phyloP scores from a whole-genome alignment of 2,797 vertebrate genomes.

The Aphelocoma californica region DNA sequence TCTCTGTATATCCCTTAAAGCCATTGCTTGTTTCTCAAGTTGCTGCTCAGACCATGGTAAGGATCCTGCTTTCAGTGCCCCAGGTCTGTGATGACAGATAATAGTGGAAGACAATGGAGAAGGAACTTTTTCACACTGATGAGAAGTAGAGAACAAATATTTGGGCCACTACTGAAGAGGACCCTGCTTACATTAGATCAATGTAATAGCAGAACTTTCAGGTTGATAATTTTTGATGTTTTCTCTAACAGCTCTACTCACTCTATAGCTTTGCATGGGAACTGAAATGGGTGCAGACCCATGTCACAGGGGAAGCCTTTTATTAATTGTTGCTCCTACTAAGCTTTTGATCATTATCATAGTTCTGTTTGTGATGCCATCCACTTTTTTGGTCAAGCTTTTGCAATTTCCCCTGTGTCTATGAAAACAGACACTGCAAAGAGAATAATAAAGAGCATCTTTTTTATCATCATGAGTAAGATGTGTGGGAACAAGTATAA shows the following conservation, averaged over 20 bases:
- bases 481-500: background rate
- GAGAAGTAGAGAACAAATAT: background rate
- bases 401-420: background rate
- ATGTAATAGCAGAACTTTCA: background rate
- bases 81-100: background rate
- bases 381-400: background rate
- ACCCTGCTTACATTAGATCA: background rate
- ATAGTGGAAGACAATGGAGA: background rate
- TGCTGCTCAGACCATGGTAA: background rate
- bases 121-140: background rate
- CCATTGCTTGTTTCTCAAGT: background rate
- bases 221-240: background rate
- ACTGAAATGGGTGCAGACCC: background rate
- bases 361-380: background rate
- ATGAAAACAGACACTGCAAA: background rate
- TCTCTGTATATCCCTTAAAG: background rate
- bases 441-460: background rate
- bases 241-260: background rate
- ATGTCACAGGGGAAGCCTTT: background rate
- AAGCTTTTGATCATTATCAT: background rate
- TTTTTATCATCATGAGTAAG: background rate
- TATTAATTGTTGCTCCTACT: background rate
- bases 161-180: background rate
- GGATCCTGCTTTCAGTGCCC: background rate
- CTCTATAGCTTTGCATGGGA: background rate